phyloP scores from a whole-genome alignment of 2,888 invertebrate genomes.

The Drosophila quasianomalipes region DNA sequence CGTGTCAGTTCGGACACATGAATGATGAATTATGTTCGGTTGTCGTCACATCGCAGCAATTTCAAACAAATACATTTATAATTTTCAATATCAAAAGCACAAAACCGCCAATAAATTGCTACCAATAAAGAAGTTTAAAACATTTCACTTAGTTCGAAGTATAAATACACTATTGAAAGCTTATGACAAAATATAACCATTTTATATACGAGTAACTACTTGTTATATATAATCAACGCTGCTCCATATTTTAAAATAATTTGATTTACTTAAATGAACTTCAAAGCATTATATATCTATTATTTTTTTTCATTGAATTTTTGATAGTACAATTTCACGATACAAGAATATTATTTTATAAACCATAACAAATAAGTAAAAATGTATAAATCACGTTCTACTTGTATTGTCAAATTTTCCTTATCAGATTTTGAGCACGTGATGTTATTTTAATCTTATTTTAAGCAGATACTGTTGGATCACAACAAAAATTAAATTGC shows the following conservation, averaged over 20 bases:
- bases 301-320: background rate
- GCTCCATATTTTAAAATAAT: background rate
- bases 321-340: accelerated
- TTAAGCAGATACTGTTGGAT: background rate
- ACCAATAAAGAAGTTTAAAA: slow-evolving; percentile 11
- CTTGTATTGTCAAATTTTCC: background rate
- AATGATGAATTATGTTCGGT: slow-evolving; percentile 73
- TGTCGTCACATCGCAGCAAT: slow-evolving; percentile 41
- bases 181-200: background rate
- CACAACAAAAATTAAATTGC: no score
- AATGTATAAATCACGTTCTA: background rate
- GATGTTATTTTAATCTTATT: background rate
- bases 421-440: background rate
- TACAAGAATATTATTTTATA: background rate
- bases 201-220: background rate
- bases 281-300: background rate
- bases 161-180: slow-evolving; percentile 15
- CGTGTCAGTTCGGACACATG: slow-evolving; percentile 77
- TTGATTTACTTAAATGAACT: background rate
- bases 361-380: background rate
- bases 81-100: slow-evolving; percentile 39
- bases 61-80: slow-evolving; percentile 36
- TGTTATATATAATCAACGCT: background rate
- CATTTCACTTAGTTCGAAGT: background rate
- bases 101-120: slow-evolving; percentile 39